These are phyloP conservation scores for Philonicus albiceps DNA, from an alignment of 2,888 invertebrate species.

Conservation along the genomic window DNA sequence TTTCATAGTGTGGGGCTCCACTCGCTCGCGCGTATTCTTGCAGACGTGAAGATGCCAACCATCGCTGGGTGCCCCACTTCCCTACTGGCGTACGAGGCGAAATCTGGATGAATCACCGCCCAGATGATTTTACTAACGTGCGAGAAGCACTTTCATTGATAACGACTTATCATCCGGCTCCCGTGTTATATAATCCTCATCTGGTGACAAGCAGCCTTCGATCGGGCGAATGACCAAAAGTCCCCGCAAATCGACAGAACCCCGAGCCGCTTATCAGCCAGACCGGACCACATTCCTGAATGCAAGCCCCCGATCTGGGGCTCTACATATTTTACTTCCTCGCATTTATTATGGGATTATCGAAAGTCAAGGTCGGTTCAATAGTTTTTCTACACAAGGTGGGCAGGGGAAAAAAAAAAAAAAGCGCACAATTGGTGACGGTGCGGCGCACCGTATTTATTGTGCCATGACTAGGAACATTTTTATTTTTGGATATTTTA, in stretches of 20 bases:
- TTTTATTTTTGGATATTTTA: conserved; percentile 35
- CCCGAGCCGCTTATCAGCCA: neutral
- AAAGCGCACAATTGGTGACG: neutral
- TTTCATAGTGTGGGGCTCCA: neutral
- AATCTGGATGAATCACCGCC: neutral
- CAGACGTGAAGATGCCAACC: neutral
- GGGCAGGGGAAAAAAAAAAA: neutral
- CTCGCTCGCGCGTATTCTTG: neutral
- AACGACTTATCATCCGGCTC: neutral
- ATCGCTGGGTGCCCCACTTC: neutral
- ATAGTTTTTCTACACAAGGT: conserved; percentile 6
- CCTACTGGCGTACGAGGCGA: neutral
- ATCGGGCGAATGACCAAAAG: neutral
- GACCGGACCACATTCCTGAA: neutral
- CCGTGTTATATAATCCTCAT: neutral
- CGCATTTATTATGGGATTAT: conserved; percentile 26
- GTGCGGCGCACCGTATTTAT: neutral
- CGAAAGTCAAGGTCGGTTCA: conserved; percentile 21
- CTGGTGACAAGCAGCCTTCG: neutral
- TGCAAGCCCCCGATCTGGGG: neutral
- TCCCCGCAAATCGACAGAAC: neutral
- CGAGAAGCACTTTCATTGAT: neutral
- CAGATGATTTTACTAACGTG: neutral
- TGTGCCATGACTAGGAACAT: conserved; percentile 4
- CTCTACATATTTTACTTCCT: neutral